Evolutionary conservation across 2,888 invertebrate genomes (phyloP), one percentile per base, ranked within the genome.

Genomic region (Himalopsyche kuldschensis): DNA sequence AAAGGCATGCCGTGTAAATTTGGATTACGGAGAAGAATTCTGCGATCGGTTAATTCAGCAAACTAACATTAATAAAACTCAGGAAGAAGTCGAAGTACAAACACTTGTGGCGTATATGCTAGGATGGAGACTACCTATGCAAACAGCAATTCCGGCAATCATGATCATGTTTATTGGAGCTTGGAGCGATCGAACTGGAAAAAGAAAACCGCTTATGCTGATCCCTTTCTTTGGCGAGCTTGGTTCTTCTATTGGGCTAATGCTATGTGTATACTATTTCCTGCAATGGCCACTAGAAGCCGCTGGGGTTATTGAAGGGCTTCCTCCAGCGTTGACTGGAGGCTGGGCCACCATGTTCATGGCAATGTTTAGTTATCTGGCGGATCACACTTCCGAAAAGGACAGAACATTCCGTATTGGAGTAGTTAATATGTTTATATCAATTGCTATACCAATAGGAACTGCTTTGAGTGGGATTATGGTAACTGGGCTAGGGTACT

Each of bases 381-480:
- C 94, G 30, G 93, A 94, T 86, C 91, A 93, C 10, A 93, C 94
- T 63, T 90, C 93, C 0, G 82, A 92, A 30, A 93, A 94, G 87
- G 91, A 92, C 86, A 90, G 94, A 32, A 94, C 94, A 1, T 90
- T 94, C 78, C 90, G 94, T 87, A 90, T 94, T 76, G 94, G 94
- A 17, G 87, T 94, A n/a, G 91, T 94, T 17, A 92, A 91, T 80
- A 89, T 92, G 4, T 91, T 93, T 83, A 91, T 91, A 31, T 91
- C 92, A 1, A 87, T 93, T 31, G 91, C 91, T 27, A 87, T 92
- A 46, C 92, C 93, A 20, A 87, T 93, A 27, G 93, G 92, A 11
- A 90, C 90, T 8, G 89, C 91, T 27, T 88, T 93, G 47, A 93
- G 93, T 88, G 93, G 93, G 17, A 88, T 92, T 75, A 88, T 93